Conservation (phyloP, 2,888 invertebrate genomes). For the Thyatira batis region DNA sequence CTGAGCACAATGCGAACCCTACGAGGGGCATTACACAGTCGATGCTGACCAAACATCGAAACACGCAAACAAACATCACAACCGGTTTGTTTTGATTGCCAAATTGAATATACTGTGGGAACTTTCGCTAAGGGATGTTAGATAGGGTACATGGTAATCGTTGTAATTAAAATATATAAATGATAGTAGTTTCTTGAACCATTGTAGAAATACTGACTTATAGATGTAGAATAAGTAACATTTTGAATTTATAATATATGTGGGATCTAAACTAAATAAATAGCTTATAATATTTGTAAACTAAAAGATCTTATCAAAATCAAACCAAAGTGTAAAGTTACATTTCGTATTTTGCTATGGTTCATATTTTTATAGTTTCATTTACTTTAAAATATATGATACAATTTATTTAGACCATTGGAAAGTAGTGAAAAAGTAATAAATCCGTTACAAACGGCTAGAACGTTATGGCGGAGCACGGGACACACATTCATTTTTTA, state of each 20-base stretch:
- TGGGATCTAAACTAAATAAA: too few relatives aligned
- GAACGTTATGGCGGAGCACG: not conserved
- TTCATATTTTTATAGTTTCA: not conserved
- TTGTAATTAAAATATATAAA: slow-evolving; percentile 11
- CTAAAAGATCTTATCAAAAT: too few relatives aligned
- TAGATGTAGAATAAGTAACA: not conserved
- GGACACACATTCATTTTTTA: not conserved
- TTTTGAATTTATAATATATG: too few relatives aligned
- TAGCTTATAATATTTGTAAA: too few relatives aligned
- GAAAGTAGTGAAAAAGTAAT: not conserved
- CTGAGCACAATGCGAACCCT: slow-evolving; percentile 3
- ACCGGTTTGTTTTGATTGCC: slow-evolving; percentile 19
- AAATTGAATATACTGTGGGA: slow-evolving; percentile 26
- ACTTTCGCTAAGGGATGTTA: slow-evolving; percentile 8
- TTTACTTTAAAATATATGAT: not conserved
- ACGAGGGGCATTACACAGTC: slow-evolving; percentile 15
- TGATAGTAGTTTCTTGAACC: not conserved
- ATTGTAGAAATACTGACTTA: not conserved
- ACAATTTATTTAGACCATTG: not conserved
- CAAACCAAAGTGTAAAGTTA: too few relatives aligned
- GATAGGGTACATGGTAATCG: slow-evolving; percentile 6
- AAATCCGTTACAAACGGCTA: not conserved
- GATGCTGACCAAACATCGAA: slow-evolving; percentile 11
- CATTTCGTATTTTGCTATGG: not conserved
- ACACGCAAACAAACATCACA: slow-evolving; percentile 23